A percentile compares a stretch with the other conserved stretches of the same genome.
These are phyloP conservation scores for Drosophila algonquin DNA, from an alignment of 2,888 invertebrate species.

Conservation along the genomic window DNA sequence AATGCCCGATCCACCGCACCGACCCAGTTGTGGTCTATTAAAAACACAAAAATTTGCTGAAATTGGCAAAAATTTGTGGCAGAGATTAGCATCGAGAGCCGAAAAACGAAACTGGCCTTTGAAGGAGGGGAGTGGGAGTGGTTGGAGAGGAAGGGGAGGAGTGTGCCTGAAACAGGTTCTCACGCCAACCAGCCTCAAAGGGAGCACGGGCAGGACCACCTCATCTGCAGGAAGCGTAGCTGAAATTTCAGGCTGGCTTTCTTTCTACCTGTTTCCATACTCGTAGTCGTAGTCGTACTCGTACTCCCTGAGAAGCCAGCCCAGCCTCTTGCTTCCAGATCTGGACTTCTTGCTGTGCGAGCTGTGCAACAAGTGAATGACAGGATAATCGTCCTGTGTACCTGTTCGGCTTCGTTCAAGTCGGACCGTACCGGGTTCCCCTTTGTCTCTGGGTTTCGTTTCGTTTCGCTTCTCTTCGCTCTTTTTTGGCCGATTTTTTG, in stretches of 20 bases:
- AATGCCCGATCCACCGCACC: slow-evolving; percentile 66
- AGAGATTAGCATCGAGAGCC: slow-evolving; percentile 46
- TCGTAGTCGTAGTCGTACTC: no score
- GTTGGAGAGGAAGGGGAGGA: neutral
- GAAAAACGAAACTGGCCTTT: slow-evolving; percentile 24
- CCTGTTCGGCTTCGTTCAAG: slow-evolving; percentile 49
- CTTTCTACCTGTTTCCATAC: slow-evolving; percentile 29
- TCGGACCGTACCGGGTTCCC: slow-evolving; percentile 1
- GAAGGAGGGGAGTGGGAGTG: slow-evolving; percentile 3
- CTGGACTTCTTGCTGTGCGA: slow-evolving; percentile 28
- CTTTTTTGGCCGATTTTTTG: slow-evolving; percentile 53
- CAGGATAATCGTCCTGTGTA: slow-evolving; percentile 78
- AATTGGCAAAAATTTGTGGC: slow-evolving; percentile 38
- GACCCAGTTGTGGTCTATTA: slow-evolving; percentile 61
- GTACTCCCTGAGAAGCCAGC: neutral
- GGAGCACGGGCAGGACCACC: slow-evolving; percentile 35
- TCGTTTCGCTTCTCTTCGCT: slow-evolving; percentile 29
- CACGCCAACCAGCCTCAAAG: slow-evolving; percentile 53
- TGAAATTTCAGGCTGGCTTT: slow-evolving; percentile 42
- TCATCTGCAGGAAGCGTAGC: slow-evolving; percentile 56
- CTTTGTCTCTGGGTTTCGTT: slow-evolving; percentile 55
- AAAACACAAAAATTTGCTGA: slow-evolving; percentile 43
- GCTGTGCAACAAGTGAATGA: slow-evolving; percentile 74
- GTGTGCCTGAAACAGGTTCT: slow-evolving; percentile 68
- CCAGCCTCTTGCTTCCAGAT: neutral